phyloP scores from a whole-genome alignment of 2,888 invertebrate species.

The Brassicogethes aeneus region DNA sequence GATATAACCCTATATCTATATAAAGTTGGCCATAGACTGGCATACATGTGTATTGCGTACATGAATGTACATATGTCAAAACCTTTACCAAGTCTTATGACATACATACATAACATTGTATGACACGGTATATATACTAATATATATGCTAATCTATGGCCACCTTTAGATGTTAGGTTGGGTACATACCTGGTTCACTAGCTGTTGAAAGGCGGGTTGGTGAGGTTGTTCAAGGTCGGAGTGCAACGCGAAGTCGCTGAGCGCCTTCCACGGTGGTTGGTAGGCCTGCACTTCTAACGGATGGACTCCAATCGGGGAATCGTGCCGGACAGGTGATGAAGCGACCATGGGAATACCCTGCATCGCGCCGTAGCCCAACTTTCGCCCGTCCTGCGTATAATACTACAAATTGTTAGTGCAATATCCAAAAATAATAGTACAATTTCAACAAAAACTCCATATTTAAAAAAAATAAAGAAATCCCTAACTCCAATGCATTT shows the following conservation, averaged over 20 bases:
- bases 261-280: conserved; percentile 96
- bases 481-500: too few relatives aligned
- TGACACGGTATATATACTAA: too few relatives aligned
- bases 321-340: conserved; percentile 85
- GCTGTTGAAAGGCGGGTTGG: conserved; percentile 91
- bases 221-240: conserved; percentile 84
- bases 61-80: too few relatives aligned
- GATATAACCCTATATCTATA: too few relatives aligned
- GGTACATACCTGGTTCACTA: conserved; percentile 87
- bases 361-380: conserved; percentile 88
- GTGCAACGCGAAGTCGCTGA: conserved; percentile 91
- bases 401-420: conserved; percentile 42
- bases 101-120: too few relatives aligned
- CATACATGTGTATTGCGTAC: too few relatives aligned
- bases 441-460: too few relatives aligned
- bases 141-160: too few relatives aligned
- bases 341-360: conserved; percentile 98
- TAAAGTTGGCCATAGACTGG: too few relatives aligned
- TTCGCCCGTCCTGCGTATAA: conserved; percentile 80
- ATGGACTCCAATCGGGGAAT: conserved; percentile 77
- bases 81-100: too few relatives aligned
- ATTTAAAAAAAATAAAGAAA: too few relatives aligned
- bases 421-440: conserved; percentile 1
- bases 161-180: too few relatives aligned
- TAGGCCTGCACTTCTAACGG: conserved; percentile 87